A percentile compares a stretch with the other conserved stretches of the same genome.
These are phyloP conservation scores for Rapana venosa DNA, from an alignment of 2,888 invertebrate species.

Conservation along the genomic window DNA sequence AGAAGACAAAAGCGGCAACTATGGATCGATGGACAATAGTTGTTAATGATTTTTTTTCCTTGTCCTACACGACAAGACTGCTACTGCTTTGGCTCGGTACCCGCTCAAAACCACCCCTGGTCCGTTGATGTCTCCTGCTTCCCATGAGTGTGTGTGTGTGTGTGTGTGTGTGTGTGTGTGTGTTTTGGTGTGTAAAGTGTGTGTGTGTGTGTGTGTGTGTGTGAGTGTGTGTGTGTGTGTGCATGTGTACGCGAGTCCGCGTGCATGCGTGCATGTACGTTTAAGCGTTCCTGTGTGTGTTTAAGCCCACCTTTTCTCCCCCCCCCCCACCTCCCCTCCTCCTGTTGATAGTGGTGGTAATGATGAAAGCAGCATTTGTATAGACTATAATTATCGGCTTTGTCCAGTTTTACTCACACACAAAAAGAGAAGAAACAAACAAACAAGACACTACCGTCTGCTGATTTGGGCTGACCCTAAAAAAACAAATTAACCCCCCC, in stretches of 20 bases:
- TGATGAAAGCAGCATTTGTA: too few relatives aligned
- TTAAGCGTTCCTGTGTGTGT: not conserved
- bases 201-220: conserved; percentile 12
- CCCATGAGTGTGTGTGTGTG: not conserved
- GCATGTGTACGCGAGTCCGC: not conserved
- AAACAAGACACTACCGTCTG: too few relatives aligned
- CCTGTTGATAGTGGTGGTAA: too few relatives aligned
- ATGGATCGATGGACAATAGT: not conserved
- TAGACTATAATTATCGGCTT: too few relatives aligned
- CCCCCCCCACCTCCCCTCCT: too few relatives aligned
- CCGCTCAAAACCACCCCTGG: not conserved
- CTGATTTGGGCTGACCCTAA: too few relatives aligned
- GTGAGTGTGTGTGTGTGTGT: not conserved
- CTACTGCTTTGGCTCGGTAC: too few relatives aligned
- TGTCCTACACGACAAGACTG: not conserved
- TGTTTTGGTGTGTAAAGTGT: not conserved
- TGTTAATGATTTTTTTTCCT: not conserved
- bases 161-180: conserved; percentile 4
- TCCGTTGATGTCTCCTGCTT: not conserved
- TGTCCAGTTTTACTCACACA: too few relatives aligned
- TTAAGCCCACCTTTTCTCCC: too few relatives aligned
- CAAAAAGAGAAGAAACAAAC: too few relatives aligned
- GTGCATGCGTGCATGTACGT: not conserved
- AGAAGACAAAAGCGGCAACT: not conserved
- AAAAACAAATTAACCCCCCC: too few relatives aligned